A percentile compares a stretch with the other conserved stretches of the same genome.
Conservation (phyloP, 2,113 vertebrate genomes). For the Ochotona princeps region DNA sequence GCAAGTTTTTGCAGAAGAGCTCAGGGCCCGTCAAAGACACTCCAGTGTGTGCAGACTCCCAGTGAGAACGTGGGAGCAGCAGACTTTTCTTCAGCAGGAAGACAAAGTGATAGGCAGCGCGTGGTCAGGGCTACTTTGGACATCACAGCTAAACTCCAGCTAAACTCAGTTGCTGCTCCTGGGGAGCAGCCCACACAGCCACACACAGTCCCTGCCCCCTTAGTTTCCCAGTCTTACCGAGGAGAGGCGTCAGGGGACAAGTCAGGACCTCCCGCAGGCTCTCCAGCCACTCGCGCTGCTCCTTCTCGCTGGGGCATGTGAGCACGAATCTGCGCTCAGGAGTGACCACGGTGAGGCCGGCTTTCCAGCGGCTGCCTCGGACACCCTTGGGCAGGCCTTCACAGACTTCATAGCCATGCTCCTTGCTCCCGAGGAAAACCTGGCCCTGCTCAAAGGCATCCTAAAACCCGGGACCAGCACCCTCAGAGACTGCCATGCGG, state of each 20-base stretch:
- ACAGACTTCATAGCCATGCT: slow-evolving; percentile 89
- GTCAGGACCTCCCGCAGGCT: slow-evolving; percentile 88
- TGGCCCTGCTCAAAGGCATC: slow-evolving; percentile 92
- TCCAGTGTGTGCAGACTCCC: too few species aligned
- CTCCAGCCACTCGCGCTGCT: slow-evolving; percentile 93
- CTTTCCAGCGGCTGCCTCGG: slow-evolving; percentile 90
- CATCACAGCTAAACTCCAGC: not conserved
- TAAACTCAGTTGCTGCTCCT: not conserved
- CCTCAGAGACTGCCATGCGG: not conserved
- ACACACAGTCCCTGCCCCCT: too few species aligned
- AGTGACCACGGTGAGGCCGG: slow-evolving; percentile 88
- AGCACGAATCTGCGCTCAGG: slow-evolving; percentile 91
- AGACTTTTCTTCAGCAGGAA: not conserved
- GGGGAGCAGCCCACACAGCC: too few species aligned
- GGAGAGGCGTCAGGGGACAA: slow-evolving; percentile 86
- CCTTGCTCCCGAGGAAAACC: slow-evolving; percentile 90
- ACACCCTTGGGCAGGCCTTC: slow-evolving; percentile 86
- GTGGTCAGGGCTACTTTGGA: not conserved
- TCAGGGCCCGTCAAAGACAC: too few species aligned
- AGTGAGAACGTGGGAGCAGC: too few species aligned
- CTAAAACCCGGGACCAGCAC: slow-evolving; percentile 79
- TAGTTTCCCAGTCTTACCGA: slow-evolving; percentile 79
- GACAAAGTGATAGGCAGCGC: not conserved
- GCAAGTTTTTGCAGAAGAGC: too few species aligned
- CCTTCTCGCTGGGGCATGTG: slow-evolving; percentile 91